Evolutionary conservation across 1,140 invertebrate genomes (phyloP), one percentile per base, ranked within the genome.

Genomic region (Tenebrio molitor): DNA sequence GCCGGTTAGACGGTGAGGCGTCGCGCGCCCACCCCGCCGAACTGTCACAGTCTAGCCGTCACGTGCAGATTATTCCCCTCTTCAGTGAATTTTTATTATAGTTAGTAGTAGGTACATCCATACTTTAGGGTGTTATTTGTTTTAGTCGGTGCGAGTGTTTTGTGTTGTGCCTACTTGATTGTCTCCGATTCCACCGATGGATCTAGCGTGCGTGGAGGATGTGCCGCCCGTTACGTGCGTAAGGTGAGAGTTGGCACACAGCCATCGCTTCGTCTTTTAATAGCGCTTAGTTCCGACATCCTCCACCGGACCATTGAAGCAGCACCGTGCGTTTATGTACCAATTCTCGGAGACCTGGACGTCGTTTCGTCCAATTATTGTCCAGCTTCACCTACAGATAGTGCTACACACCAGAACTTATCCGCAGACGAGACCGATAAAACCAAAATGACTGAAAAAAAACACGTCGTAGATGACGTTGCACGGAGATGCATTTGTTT

Each of bases 41-140:
- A 5, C 10, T 14, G 3, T 58, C 25, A 36, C 19, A 46, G 12
- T 44, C 67, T 66, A 7, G 25, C 21, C 0, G 2, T n/a, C 42
- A 29, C 12, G 33, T 69, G 44, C 44, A 69, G 67, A 50, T 23
- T 29, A 19, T 71, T 66, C 73, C 73, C 73, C 62, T 74, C 72
- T 65, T 66, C 42, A 63, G 39, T 50, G 69, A 42, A 74, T 74
- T 74, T 74, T 74, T 74, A 74, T 71, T 71, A 58, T 62, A 69
- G 19, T 58, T 39, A 46, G 66, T 39, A 46, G 66, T 63, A 73
- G 72, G 72, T 73, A 69, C 66, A 73, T 74, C 69, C 42, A 67
- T 58, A 74, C 68, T 71, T 69, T 74, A 69, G 73, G 73, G 68
- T 71, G 64, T 41, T 67, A 74, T 74, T 74, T 74, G 69, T 74